Evolutionary conservation across 2,113 vertebrate species (phyloP).

Genomic region (western clawed frog (Xenopus tropicalis)): DNA sequence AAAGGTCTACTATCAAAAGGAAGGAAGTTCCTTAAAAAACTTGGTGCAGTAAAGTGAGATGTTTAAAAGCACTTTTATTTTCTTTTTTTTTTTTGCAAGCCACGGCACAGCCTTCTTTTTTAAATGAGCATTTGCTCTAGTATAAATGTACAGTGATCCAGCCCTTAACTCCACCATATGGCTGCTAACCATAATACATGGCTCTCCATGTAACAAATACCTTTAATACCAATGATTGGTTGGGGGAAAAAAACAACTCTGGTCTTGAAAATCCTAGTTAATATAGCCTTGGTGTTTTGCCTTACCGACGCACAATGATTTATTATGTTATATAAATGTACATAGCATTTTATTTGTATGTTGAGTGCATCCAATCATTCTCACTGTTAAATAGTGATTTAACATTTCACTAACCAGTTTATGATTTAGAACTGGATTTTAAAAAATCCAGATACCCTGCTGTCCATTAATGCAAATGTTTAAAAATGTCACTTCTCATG

Average conservation of each 20-base stretch:
- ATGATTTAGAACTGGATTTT: background rate
- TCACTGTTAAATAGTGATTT: constrained; percentile 52
- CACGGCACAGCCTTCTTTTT: background rate
- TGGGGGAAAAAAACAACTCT: constrained; percentile 41
- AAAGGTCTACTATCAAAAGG: constrained; percentile 95
- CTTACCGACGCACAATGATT: constrained; percentile 91
- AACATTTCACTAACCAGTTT: constrained; percentile 49
- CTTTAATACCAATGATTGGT: background rate
- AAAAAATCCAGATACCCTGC: background rate
- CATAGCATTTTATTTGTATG: constrained; percentile 63
- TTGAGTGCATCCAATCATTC: constrained; percentile 66
- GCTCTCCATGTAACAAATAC: constrained; percentile 46
- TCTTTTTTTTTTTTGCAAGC: background rate
- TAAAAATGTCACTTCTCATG: no score
- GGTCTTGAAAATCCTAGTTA: constrained; percentile 80
- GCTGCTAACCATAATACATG: constrained; percentile 34
- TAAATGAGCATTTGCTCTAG: background rate
- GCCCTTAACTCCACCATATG: constrained; percentile 49
- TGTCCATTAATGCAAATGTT: no score
- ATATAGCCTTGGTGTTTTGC: constrained; percentile 86
- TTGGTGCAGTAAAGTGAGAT: constrained; percentile 85
- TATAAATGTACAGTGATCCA: constrained; percentile 10
- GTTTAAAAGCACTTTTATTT: background rate
- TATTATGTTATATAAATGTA: constrained; percentile 75
- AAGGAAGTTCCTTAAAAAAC: constrained; percentile 89